Evolutionary conservation across 2,888 invertebrate genomes (phyloP).

Genomic region (Apamea crenata): DNA sequence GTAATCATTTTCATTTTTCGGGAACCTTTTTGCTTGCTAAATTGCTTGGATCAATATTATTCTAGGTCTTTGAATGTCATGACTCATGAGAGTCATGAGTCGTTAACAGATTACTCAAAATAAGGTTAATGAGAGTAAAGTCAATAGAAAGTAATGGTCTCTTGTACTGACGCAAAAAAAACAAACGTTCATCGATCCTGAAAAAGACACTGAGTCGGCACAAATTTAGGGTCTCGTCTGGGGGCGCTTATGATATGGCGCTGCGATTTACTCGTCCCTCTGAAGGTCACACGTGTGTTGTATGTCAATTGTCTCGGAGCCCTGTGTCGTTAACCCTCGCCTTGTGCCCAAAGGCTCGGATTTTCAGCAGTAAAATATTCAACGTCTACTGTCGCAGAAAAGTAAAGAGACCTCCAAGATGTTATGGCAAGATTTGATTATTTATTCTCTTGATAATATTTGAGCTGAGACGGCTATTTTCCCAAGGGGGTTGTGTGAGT

Average conservation of each 20-base stretch:
- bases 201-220: constrained; percentile 4
- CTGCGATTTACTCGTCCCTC: constrained; percentile 32
- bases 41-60: constrained; percentile 45
- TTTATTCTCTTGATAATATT: constrained; percentile 53
- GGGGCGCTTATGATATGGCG: constrained; percentile 21
- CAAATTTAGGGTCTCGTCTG: constrained; percentile 30
- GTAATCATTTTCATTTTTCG: constrained; percentile 41
- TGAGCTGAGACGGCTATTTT: constrained; percentile 22
- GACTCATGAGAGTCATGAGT: too few relatives aligned
- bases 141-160: constrained; percentile 7
- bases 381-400: constrained; percentile 47
- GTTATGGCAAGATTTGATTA: constrained; percentile 48
- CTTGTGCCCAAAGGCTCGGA: constrained; percentile 21
- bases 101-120: constrained; percentile 32
- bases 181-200: constrained; percentile 17
- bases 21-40: constrained; percentile 43
- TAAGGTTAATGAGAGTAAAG: background rate
- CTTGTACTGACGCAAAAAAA: constrained; percentile 9
- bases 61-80: constrained; percentile 19
- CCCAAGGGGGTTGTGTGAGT: constrained; percentile 3
- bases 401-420: constrained; percentile 41
- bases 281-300: constrained; percentile 58
- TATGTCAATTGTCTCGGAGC: constrained; percentile 55
- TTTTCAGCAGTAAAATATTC: constrained; percentile 54
- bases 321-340: constrained; percentile 48